These are phyloP conservation scores for Lepisosteus osseus DNA, from an alignment of 2,113 vertebrate genomes.

Conservation along the genomic window DNA sequence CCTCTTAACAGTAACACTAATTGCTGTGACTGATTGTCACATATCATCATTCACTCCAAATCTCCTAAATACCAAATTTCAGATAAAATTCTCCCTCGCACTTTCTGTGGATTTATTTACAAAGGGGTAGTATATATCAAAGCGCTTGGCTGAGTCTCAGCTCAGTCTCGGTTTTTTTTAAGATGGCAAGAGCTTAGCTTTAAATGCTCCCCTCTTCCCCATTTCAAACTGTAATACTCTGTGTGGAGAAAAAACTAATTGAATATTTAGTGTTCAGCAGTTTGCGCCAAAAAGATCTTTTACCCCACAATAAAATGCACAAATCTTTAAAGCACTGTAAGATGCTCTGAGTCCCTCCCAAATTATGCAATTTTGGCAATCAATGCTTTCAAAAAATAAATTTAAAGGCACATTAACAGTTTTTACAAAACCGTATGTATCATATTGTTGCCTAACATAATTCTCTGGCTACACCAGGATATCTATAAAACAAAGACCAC, in stretches of 20 bases:
- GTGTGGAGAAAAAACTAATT: background rate
- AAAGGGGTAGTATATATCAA: constrained; percentile 42
- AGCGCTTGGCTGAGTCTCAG: constrained; percentile 21
- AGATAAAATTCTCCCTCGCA: constrained; percentile 58
- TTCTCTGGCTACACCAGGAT: too few species aligned
- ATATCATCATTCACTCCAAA: constrained; percentile 98
- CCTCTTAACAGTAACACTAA: constrained; percentile 99
- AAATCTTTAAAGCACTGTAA: background rate
- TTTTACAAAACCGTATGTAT: too few species aligned
- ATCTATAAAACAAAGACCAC: too few species aligned
- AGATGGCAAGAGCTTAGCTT: constrained; percentile 34
- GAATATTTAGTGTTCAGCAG: constrained; percentile 13
- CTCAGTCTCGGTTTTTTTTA: constrained; percentile 29
- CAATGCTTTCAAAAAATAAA: too few species aligned
- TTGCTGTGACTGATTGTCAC: constrained; percentile 99
- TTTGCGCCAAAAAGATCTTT: background rate
- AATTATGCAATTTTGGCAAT: too few species aligned
- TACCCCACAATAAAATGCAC: background rate
- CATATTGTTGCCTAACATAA: too few species aligned
- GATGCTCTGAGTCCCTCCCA: too few species aligned
- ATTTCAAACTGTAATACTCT: background rate
- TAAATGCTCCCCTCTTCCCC: constrained; percentile 18
- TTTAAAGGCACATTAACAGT: too few species aligned
- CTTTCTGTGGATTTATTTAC: constrained; percentile 51
- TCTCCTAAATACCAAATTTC: constrained; percentile 88